Percentiles rank a stretch among this genome's conserved stretches.
These are phyloP conservation scores for Oscheius sp. DNA, from an alignment of 2,888 invertebrate genomes.

Conservation along the genomic window DNA sequence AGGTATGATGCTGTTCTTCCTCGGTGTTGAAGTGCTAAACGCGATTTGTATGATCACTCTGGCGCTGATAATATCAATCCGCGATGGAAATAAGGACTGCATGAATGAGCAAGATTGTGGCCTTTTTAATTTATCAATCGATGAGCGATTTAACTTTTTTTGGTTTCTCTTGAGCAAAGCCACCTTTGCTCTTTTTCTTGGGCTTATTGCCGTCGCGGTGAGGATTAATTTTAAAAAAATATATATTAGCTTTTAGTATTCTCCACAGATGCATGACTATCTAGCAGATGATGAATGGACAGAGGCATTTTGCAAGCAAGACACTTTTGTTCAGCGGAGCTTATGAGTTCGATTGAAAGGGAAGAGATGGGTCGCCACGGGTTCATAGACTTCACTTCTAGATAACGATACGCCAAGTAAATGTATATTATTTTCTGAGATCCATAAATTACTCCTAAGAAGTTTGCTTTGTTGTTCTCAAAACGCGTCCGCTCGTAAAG, in stretches of 20 bases:
- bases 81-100: conserved; percentile 26
- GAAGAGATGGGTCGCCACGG: too few relatives aligned
- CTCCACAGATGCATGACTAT: conserved; percentile 31
- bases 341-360: too few relatives aligned
- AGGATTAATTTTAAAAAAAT: background rate
- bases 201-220: conserved; percentile 25
- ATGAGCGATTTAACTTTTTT: conserved; percentile 28
- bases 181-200: conserved; percentile 29
- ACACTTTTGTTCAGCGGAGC: too few relatives aligned
- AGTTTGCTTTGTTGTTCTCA: too few relatives aligned
- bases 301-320: too few relatives aligned
- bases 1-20: conserved; percentile 28
- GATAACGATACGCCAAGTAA: too few relatives aligned
- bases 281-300: conserved; percentile 30
- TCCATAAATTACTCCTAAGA: too few relatives aligned
- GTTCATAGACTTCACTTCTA: too few relatives aligned
- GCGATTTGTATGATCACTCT: conserved; percentile 17
- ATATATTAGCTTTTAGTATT: conserved; percentile 12
- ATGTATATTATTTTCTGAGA: too few relatives aligned
- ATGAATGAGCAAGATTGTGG: conserved; percentile 2
- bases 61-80: conserved; percentile 13
- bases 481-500: background rate
- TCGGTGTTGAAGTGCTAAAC: conserved; percentile 12
- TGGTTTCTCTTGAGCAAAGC: conserved; percentile 29
- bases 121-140: conserved; percentile 10